Evolutionary conservation across 2,797 vertebrate genomes (phyloP).

Genomic region (Sparus aurata): DNA sequence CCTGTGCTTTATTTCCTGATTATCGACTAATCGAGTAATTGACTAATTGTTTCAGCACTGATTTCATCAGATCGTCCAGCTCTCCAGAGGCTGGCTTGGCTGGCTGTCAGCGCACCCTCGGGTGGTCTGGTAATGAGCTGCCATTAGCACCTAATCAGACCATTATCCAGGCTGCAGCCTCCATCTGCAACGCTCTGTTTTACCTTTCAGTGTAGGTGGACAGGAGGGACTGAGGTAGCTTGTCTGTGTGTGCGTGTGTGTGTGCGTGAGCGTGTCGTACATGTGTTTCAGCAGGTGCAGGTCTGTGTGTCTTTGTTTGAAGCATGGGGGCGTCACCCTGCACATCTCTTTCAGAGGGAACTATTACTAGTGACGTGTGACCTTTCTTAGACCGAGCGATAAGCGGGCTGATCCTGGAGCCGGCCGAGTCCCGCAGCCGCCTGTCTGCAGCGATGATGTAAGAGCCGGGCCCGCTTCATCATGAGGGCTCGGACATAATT

Average conservation of each 20-base stretch:
- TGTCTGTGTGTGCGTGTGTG: neutral
- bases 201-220: constrained; percentile 54
- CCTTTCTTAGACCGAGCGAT: constrained; percentile 62
- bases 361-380: constrained; percentile 63
- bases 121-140: constrained; percentile 63
- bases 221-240: constrained; percentile 36
- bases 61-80: constrained; percentile 47
- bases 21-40: constrained; percentile 40
- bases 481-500: constrained; percentile 6
- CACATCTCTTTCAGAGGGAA: constrained; percentile 32
- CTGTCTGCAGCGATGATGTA: constrained; percentile 43
- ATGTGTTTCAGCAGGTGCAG: constrained; percentile 16
- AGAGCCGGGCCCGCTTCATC: constrained; percentile 18
- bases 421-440: constrained; percentile 26
- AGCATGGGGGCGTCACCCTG: constrained; percentile 34
- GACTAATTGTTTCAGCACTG: constrained; percentile 44
- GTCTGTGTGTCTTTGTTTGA: constrained; percentile 34
- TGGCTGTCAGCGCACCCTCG: constrained; percentile 40
- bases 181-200: constrained; percentile 19
- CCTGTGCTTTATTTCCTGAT: constrained; percentile 4
- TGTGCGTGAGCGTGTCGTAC: neutral
- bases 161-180: constrained; percentile 59
- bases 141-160: constrained; percentile 72
- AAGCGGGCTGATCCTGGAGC: constrained; percentile 17
- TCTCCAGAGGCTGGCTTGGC: constrained; percentile 18